Percentiles rank a stretch among this genome's conserved stretches.
Evolutionary conservation across 92 coral and sea anemone genomes (phyloP).

Genomic region (Zoanthus gigantus): DNA sequence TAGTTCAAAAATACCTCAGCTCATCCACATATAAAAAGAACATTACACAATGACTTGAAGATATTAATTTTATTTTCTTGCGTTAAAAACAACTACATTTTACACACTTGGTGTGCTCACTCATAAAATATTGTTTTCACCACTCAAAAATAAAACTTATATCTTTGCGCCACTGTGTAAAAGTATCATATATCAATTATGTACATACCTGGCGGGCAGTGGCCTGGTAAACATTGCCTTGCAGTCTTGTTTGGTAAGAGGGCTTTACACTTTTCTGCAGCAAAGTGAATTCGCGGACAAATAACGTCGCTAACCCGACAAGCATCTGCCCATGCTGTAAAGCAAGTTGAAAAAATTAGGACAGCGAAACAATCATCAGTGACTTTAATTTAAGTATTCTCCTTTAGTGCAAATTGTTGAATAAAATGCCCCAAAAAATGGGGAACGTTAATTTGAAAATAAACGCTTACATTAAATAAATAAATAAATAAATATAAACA

Average conservation of each 20-base stretch:
- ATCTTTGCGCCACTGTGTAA: not conserved
- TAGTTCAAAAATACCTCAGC: too few relatives aligned
- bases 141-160: too few relatives aligned
- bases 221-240: constrained; percentile 5
- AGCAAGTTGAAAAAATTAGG: not conserved
- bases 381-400: too few relatives aligned
- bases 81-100: not conserved
- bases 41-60: too few relatives aligned
- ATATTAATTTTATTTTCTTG: too few relatives aligned
- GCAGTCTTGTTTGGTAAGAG: constrained; percentile 7
- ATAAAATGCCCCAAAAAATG: too few relatives aligned
- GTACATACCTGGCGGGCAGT: constrained; percentile 36
- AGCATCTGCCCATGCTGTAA: constrained; percentile 23
- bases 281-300: constrained; percentile 33
- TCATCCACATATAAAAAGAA: too few relatives aligned
- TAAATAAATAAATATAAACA: too few relatives aligned
- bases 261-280: not conserved
- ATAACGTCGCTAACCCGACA: constrained; percentile 10
- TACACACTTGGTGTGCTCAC: not conserved
- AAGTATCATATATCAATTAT: not conserved
- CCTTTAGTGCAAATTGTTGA: too few relatives aligned
- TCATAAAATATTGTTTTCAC: not conserved
- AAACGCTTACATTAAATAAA: too few relatives aligned
- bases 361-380: too few relatives aligned
- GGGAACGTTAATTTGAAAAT: too few relatives aligned